Conservation (phyloP, 2,113 vertebrate genomes). For the Pantherophis guttatus region DNA sequence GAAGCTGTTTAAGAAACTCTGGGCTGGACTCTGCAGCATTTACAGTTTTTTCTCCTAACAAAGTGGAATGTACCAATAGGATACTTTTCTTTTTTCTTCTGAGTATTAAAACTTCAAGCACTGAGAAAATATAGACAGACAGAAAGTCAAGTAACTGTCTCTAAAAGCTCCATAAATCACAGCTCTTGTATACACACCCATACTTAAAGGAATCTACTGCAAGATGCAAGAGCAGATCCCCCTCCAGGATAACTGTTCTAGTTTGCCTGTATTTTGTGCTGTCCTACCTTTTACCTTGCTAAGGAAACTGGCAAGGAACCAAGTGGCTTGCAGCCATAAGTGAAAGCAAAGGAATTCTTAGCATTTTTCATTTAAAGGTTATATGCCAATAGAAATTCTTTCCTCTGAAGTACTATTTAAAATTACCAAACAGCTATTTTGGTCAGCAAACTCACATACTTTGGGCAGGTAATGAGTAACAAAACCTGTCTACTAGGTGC, state of each 20-base stretch:
- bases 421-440: not conserved
- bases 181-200: not conserved
- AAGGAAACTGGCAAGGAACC: constrained; percentile 30
- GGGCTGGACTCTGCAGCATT: not conserved
- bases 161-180: not conserved
- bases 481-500: not conserved
- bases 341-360: constrained; percentile 14
- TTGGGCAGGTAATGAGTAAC: constrained; percentile 23
- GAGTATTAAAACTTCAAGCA: not conserved
- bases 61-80: not conserved
- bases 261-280: not conserved
- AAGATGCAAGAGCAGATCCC: not conserved
- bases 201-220: not conserved
- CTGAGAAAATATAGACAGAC: not conserved
- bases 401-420: constrained; percentile 21
- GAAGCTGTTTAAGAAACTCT: not conserved
- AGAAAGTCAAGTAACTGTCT: not conserved
- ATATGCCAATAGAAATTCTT: constrained; percentile 7
- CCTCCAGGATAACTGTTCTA: constrained; percentile 2
- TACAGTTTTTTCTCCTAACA: not conserved
- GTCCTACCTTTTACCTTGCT: not conserved
- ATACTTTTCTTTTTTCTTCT: not conserved
- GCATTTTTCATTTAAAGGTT: not conserved
- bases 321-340: not conserved
- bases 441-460: not conserved